phyloP scores from a whole-genome alignment of 1,140 invertebrate species.

The Aphidius gifuensis region DNA sequence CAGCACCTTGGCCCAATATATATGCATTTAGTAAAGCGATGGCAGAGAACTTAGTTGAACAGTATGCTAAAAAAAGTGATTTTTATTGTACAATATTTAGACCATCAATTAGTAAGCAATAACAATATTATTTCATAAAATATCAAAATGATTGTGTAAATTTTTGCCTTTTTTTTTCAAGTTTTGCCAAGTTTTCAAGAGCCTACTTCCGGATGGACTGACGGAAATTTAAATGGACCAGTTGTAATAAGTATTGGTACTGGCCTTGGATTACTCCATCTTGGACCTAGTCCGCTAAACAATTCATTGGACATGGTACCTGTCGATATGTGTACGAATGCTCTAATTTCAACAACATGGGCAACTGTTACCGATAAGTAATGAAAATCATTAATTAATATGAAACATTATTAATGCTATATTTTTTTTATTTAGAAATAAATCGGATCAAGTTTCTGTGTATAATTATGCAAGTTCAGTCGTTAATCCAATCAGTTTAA shows the following conservation, averaged over 20 bases:
- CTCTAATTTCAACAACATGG: slow-evolving; percentile 70
- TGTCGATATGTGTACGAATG: slow-evolving; percentile 77
- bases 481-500: slow-evolving; percentile 65
- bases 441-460: slow-evolving; percentile 45
- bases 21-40: slow-evolving; percentile 62
- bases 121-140: too few species aligned
- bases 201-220: slow-evolving; percentile 66
- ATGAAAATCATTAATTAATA: slow-evolving; percentile 2
- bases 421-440: slow-evolving; percentile 1
- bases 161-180: slow-evolving; percentile 21
- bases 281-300: slow-evolving; percentile 47
- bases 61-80: slow-evolving; percentile 48
- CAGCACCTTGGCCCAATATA: slow-evolving; percentile 59
- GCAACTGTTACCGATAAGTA: slow-evolving; percentile 57
- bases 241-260: slow-evolving; percentile 55
- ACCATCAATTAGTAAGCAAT: slow-evolving; percentile 57
- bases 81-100: slow-evolving; percentile 61
- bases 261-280: slow-evolving; percentile 67
- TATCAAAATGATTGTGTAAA: too few species aligned
- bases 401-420: too few species aligned
- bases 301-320: slow-evolving; percentile 66
- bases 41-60: slow-evolving; percentile 59
- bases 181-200: slow-evolving; percentile 72
- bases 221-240: slow-evolving; percentile 71
- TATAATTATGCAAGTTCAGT: slow-evolving; percentile 69